Conservation (phyloP, 2,888 invertebrate genomes). For the Nymphalis c-album region DNA sequence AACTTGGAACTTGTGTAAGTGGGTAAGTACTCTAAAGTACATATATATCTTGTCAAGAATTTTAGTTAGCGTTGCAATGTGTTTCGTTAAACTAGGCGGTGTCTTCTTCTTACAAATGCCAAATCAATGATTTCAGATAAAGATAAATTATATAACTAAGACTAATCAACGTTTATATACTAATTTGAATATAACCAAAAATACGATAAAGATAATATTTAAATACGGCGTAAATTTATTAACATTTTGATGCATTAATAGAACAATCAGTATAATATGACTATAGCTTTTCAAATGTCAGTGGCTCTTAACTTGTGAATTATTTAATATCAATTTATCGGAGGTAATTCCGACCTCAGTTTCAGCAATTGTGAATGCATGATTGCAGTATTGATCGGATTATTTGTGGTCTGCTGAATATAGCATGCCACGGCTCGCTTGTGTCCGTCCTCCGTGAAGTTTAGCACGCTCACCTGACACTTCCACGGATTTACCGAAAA, state of each 20-base stretch:
- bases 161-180: too few species aligned
- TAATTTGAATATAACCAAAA: too few species aligned
- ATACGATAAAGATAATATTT: neutral
- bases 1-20: too few species aligned
- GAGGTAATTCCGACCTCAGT: neutral
- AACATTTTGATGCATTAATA: neutral
- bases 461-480: slow-evolving; percentile 3
- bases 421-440: slow-evolving; percentile 6
- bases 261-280: neutral
- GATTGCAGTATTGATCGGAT: slow-evolving; percentile 20
- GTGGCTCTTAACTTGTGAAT: neutral
- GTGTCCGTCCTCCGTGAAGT: slow-evolving; percentile 2
- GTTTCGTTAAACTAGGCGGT: too few species aligned
- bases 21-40: too few species aligned
- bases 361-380: slow-evolving; percentile 14
- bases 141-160: too few species aligned
- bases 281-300: neutral
- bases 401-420: slow-evolving; percentile 23
- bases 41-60: too few species aligned
- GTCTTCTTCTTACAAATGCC: too few species aligned
- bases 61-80: too few species aligned
- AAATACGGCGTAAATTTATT: too few species aligned
- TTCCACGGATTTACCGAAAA: slow-evolving; percentile 3
- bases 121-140: too few species aligned
- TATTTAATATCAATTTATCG: slow-evolving; percentile 5